Percentiles rank a stretch among this genome's conserved stretches.
These are phyloP conservation scores for Biston betularia DNA, from an alignment of 2,888 invertebrate species.

Conservation along the genomic window DNA sequence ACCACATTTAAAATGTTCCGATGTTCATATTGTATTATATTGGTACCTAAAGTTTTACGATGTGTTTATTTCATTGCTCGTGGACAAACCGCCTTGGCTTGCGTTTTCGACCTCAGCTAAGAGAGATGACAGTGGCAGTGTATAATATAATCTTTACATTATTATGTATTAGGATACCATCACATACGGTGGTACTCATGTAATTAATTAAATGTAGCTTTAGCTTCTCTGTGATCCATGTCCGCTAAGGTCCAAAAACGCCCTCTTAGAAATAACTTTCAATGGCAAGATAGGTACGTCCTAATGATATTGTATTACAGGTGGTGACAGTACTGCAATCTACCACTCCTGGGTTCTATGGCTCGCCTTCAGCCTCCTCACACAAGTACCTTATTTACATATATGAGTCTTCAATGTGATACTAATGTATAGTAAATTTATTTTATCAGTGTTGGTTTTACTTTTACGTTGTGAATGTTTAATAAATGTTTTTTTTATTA, in stretches of 20 bases:
- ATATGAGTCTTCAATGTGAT: constrained; percentile 55
- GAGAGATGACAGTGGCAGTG: neutral
- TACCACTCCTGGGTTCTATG: constrained; percentile 47
- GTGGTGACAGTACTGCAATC: constrained; percentile 23
- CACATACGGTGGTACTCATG: neutral
- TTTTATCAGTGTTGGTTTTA: constrained; percentile 52
- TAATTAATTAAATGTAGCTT: too few species aligned
- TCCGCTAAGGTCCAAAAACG: neutral
- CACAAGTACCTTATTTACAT: constrained; percentile 37
- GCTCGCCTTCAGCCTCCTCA: constrained; percentile 39
- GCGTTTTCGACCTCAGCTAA: neutral
- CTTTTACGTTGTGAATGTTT: constrained; percentile 48
- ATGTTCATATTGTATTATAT: too few species aligned
- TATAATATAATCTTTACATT: too few species aligned
- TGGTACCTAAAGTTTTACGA: neutral
- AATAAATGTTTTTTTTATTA: constrained; percentile 44
- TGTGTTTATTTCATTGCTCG: neutral
- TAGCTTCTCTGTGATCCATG: neutral
- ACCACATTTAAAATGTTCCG: too few species aligned
- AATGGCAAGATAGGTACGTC: neutral
- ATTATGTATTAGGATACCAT: neutral
- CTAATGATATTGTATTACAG: constrained; percentile 29
- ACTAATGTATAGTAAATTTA: constrained; percentile 49
- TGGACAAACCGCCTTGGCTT: neutral
- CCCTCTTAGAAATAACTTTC: neutral